phyloP scores from a whole-genome alignment of 92 coral and sea anemone genomes.

The Porites evermanni region DNA sequence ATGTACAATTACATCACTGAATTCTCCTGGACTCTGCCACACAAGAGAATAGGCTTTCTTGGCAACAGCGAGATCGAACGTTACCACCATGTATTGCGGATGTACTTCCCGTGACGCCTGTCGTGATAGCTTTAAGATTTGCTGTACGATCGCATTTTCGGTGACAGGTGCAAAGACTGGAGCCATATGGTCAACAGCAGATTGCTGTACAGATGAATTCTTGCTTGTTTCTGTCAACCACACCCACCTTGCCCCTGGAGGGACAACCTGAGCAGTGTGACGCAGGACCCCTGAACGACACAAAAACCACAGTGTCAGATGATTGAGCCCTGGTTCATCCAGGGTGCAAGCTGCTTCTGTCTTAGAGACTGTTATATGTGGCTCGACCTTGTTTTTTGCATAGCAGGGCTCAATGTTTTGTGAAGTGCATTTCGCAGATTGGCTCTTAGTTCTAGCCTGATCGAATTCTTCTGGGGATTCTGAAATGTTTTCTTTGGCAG shows the following conservation, averaged over 20 bases:
- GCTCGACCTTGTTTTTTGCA: too few species aligned
- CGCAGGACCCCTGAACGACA: too few species aligned
- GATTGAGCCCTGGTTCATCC: too few species aligned
- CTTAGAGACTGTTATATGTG: too few species aligned
- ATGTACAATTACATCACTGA: constrained; percentile 27
- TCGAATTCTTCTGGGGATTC: too few species aligned
- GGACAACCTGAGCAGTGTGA: too few species aligned
- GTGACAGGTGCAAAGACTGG: constrained; percentile 57
- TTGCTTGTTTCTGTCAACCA: constrained; percentile 31
- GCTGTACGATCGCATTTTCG: constrained; percentile 48
- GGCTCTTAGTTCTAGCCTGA: too few species aligned
- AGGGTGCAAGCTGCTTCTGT: too few species aligned
- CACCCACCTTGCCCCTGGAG: not conserved
- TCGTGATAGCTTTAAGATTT: constrained; percentile 30
- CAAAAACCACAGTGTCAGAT: too few species aligned
- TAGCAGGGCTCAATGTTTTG: too few species aligned
- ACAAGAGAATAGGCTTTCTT: constrained; percentile 27
- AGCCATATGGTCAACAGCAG: constrained; percentile 44
- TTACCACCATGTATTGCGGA: constrained; percentile 37
- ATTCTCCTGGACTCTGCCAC: constrained; percentile 30
- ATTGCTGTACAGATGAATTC: constrained; percentile 42
- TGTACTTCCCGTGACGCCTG: constrained; percentile 30
- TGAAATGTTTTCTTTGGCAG: too few species aligned
- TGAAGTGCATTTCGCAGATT: too few species aligned
- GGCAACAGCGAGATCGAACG: constrained; percentile 54